Evolutionary conservation across 2,113 vertebrate species (phyloP), one percentile per base, ranked within the genome.

Genomic region (Bettongia penicillata): DNA sequence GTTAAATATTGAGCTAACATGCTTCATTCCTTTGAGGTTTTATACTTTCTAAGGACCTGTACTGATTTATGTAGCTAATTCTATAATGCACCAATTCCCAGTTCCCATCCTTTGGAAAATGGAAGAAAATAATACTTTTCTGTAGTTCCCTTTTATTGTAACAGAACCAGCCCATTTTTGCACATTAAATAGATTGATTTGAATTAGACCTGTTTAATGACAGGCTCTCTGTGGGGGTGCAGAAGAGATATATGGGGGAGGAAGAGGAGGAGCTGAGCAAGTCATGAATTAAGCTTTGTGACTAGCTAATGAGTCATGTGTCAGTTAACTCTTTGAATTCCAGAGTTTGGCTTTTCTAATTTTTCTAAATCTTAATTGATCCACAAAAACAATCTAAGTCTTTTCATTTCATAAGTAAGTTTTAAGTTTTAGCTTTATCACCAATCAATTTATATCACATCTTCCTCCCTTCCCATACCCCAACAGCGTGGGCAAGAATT

Each of bases 261-360:
- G 47, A 3, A 1, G 89, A 93, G 22, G 49, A 89, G 91, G 31
- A 91, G 31, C 48, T 51, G 48, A 6, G 22, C 61, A 49, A 91
- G 90, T 11, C 23, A 3, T 91, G 89, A 12, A 25, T 24, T 5
- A 10, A 47, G 14, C 57, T 91, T 50, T 84, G 90, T 53, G 14
- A n/a, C 52, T 57, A 37, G n/a, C 37, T n/a, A 19, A 31, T 23
- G 92, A 92, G 47, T 91, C 90, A 26, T 37, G 0, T 19, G 8
- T 31, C 31, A 55, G 28, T 90, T 51, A 61, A 52, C 10, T 1
- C 53, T 96, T 93, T 84, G 25, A 48, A 53, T 61, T 93, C 89
- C 68, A 7, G 8, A 16, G 8, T 91, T 53, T 89, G 26, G 47
- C 4, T 95, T 97, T 98, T 77, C 68, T 92, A 93, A 51, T 48